phyloP scores from a whole-genome alignment of 2,113 vertebrate genomes.

The Anarrhichthys ocellatus region DNA sequence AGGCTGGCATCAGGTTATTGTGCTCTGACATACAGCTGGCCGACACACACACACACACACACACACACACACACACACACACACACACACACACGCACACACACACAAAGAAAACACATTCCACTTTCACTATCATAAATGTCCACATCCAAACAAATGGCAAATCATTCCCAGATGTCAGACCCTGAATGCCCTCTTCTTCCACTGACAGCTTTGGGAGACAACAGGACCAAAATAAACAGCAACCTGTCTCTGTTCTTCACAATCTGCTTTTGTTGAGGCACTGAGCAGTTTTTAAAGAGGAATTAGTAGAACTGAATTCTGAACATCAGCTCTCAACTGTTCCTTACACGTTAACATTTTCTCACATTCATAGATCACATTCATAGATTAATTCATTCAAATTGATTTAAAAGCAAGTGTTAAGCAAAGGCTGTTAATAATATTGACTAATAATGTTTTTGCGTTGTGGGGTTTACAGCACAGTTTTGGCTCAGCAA shows the following conservation, averaged over 20 bases:
- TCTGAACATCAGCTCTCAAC: not conserved
- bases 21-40: not conserved
- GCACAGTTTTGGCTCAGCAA: not conserved
- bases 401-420: not conserved
- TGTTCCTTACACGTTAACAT: not conserved
- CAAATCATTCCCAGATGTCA: not conserved
- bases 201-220: no score
- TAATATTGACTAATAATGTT: not conserved
- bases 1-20: not conserved
- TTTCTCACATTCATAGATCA: no score
- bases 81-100: no score
- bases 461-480: not conserved
- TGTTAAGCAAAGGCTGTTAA: not conserved
- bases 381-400: not conserved
- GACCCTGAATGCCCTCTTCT: not conserved
- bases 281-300: no score
- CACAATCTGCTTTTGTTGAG: no score
- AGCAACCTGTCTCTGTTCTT: no score
- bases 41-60: no score
- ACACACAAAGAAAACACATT: no score
- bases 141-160: not conserved
- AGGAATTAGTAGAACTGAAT: no score
- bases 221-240: no score
- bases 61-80: no score
- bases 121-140: not conserved